A percentile compares a stretch with the other conserved stretches of the same genome.
phyloP scores from a whole-genome alignment of 2,888 invertebrate species.

The Amblyjoppa proteus region DNA sequence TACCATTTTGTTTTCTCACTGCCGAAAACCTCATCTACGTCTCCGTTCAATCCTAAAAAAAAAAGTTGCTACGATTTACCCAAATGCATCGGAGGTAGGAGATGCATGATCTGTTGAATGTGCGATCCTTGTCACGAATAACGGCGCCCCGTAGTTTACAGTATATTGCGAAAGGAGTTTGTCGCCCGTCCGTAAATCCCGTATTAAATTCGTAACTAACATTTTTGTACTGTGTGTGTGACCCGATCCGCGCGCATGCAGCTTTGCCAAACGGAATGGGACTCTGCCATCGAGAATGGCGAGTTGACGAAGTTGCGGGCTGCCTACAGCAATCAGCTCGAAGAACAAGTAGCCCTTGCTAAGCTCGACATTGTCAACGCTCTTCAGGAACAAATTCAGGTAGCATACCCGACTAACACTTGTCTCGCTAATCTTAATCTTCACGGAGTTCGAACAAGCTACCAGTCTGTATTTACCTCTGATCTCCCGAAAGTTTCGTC shows the following conservation, averaged over 20 bases:
- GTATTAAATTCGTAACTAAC: conserved; percentile 71
- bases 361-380: conserved; percentile 89
- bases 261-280: conserved; percentile 84
- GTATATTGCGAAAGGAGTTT: conserved; percentile 23
- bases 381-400: conserved; percentile 91
- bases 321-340: conserved; percentile 84
- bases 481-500: neutral
- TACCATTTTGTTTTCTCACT: neutral
- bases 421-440: conserved; percentile 24
- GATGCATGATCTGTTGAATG: conserved; percentile 62
- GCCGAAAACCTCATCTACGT: conserved; percentile 22
- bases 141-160: conserved; percentile 37
- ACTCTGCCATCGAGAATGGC: conserved; percentile 78
- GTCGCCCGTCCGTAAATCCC: neutral
- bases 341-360: conserved; percentile 88
- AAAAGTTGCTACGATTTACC: neutral
- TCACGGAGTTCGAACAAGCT: conserved; percentile 2
- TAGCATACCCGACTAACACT: conserved; percentile 83
- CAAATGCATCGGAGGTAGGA: neutral
- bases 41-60: conserved; percentile 1
- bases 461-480: neutral
- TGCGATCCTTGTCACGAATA: conserved; percentile 42
- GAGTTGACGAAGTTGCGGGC: conserved; percentile 81
- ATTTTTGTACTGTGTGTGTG: conserved; percentile 69
- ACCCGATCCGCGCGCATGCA: conserved; percentile 79